Conservation (phyloP, 2,797 vertebrate genomes). For the Labroides dimidiatus region DNA sequence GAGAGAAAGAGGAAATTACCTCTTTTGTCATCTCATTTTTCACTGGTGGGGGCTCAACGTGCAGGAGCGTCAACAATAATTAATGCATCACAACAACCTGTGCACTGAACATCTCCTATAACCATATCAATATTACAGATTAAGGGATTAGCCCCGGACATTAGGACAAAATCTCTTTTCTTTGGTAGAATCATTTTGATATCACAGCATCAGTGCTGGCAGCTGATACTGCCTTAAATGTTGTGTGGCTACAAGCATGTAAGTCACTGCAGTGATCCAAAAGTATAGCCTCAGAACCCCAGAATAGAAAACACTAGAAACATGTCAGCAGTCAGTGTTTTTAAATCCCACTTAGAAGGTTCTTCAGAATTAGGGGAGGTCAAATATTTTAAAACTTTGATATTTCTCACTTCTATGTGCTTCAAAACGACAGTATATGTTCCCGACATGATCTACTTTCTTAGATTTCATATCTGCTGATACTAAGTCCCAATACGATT, state of each 20-base stretch:
- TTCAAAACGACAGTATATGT: too few species aligned
- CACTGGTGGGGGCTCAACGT: conserved; percentile 61
- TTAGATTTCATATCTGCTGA: too few species aligned
- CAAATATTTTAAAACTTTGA: too few species aligned
- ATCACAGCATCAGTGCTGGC: not conserved
- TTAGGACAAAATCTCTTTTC: not conserved
- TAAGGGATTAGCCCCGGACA: conserved; percentile 43
- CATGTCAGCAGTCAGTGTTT: too few species aligned
- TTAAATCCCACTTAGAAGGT: too few species aligned
- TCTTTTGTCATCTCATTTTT: conserved; percentile 81
- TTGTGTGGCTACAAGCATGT: not conserved
- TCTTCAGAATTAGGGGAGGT: too few species aligned
- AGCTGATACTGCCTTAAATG: not conserved
- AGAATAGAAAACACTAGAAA: too few species aligned
- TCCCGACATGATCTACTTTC: too few species aligned
- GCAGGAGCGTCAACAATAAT: conserved; percentile 68
- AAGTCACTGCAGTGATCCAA: not conserved
- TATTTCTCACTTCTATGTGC: too few species aligned
- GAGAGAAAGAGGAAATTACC: conserved; percentile 80
- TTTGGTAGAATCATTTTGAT: not conserved
- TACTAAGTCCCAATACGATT: too few species aligned
- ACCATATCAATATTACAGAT: conserved; percentile 54
- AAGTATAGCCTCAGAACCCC: too few species aligned
- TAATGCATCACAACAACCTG: conserved; percentile 59
- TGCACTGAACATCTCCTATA: conserved; percentile 28